A percentile compares a stretch with the other conserved stretches of the same genome.
Evolutionary conservation across 2,113 vertebrate genomes (phyloP).

Genomic region (Corythornis madagascariensis): DNA sequence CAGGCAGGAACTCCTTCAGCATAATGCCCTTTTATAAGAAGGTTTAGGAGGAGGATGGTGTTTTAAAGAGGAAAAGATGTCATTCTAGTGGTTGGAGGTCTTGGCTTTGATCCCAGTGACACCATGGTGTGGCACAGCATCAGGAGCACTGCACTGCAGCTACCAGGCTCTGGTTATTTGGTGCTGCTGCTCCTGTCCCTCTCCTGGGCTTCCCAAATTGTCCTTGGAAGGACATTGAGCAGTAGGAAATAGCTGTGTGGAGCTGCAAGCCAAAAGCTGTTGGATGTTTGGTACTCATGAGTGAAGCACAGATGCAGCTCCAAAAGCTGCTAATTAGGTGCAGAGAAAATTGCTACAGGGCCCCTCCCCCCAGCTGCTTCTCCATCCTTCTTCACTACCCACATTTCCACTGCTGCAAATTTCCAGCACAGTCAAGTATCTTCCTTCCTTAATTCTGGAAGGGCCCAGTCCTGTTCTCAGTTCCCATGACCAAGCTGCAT

Average conservation of each 20-base stretch:
- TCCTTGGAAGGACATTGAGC: background rate
- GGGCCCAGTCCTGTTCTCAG: background rate
- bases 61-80: background rate
- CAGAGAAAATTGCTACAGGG: background rate
- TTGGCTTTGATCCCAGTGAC: background rate
- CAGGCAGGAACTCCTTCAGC: background rate
- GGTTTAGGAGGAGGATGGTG: background rate
- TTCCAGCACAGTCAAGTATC: background rate
- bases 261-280: background rate
- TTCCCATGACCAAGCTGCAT: background rate
- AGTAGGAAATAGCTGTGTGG: background rate
- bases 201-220: background rate
- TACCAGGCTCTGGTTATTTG: background rate
- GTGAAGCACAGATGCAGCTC: background rate
- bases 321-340: background rate
- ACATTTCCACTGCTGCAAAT: background rate
- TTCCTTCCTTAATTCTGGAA: background rate
- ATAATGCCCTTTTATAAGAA: background rate
- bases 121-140: background rate
- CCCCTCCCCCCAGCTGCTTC: background rate
- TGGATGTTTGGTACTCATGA: background rate
- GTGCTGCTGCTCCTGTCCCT: background rate
- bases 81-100: background rate
- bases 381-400: background rate
- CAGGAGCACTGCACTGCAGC: background rate